Base-by-base conservation (phyloP, 1,140 invertebrate genomes). In the Bombus fervidus region DNA sequence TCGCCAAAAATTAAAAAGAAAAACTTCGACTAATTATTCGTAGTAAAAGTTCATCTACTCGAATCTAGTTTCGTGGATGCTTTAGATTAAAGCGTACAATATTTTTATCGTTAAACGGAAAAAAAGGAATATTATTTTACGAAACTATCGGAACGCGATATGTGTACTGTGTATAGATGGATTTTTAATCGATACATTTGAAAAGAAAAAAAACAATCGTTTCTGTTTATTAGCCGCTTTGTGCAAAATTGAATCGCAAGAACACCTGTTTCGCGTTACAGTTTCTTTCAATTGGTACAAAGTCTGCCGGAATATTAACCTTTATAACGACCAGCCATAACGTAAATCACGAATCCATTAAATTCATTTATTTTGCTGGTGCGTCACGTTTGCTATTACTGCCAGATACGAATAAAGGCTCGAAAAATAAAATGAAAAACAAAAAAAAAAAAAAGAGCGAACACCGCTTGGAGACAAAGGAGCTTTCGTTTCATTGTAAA, bases 221-320 rank as follows among this genome's bases (percentile, higher is more conserved):
- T 37, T 39, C 5, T 5, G 9, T 53, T 22, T 69, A 47, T 22
- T 13, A 31, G 10, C 5, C 22, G 13, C 28, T 37, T 68, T 10
- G 5, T 3, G 59, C 1, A 62, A 13, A 69, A 80, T 57, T 28
- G 34, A 53, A 69, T 18, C 64, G 31, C 66, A 18, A 34, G 31
- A 47, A 53, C 31, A 25, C 47, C 12, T 25, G 64, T 39, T 69
- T 25, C 28, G 0, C 59, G 76, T 34, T 34, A 34, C 28, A 28
- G 34, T 41, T 81, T 62, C 53, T 73, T 81, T 62, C 69, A 28
- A 81, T 62, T 25, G 39, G 37, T 31, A 34, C 39, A 81, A 43
- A 81, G 39, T 53, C 18, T 28, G 2, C 37, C 3, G 34, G n/a
- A 57, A 71, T 41, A 57, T 57, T 71, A 71, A 53, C 47, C 18